phyloP scores from a whole-genome alignment of 2,797 vertebrate species.

The Nasua narica region DNA sequence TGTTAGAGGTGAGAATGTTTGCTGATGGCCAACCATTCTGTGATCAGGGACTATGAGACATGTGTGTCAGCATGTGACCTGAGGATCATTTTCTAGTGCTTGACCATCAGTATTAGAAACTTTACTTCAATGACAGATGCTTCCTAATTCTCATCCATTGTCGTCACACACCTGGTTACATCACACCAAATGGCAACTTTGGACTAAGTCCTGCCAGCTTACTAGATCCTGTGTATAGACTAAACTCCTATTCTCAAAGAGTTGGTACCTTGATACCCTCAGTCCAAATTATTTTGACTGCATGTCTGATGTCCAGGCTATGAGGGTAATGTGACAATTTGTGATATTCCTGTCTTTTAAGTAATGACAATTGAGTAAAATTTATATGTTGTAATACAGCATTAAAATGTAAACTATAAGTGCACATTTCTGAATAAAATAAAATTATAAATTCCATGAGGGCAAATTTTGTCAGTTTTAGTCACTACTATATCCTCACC shows the following conservation, averaged over 20 bases:
- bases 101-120: neutral
- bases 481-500: neutral
- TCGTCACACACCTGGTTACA: neutral
- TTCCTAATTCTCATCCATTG: neutral
- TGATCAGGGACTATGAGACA: neutral
- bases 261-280: neutral
- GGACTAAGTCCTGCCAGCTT: neutral
- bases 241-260: neutral
- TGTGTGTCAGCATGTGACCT: neutral
- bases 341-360: neutral
- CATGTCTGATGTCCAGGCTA: neutral
- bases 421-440: neutral
- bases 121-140: neutral
- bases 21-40: neutral
- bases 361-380: neutral
- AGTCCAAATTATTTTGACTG: neutral
- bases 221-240: neutral
- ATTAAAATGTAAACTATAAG: neutral
- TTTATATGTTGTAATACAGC: neutral
- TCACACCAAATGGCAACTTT: neutral
- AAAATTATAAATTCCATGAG: neutral
- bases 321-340: neutral
- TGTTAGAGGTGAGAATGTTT: neutral
- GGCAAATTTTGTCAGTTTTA: neutral
- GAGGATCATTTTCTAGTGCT: neutral